phyloP scores from a whole-genome alignment of 2,113 vertebrate genomes.

The Pachyramphus minor region DNA sequence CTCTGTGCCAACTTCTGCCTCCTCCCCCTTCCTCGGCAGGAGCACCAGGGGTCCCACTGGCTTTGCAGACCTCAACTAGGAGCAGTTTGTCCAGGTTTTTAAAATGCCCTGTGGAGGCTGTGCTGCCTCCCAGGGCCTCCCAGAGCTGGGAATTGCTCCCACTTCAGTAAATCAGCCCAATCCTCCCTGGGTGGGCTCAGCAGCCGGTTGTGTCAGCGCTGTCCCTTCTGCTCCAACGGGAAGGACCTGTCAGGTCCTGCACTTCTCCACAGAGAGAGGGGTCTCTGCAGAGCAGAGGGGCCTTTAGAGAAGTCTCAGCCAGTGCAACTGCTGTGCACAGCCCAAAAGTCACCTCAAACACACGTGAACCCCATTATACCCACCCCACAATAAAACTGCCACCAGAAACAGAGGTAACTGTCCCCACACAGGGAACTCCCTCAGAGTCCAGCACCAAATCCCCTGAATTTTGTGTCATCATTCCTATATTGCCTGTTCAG shows the following conservation, averaged over 20 bases:
- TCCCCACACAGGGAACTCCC: not conserved
- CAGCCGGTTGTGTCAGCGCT: accelerated
- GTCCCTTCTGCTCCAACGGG: not conserved
- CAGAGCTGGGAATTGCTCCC: not conserved
- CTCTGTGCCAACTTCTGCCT: not conserved
- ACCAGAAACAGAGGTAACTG: not conserved
- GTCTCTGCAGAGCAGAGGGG: not conserved
- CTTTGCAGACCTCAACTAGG: not conserved
- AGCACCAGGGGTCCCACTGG: not conserved
- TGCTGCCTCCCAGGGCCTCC: too few relatives aligned
- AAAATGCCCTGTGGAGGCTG: accelerated
- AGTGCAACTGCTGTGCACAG: too few relatives aligned
- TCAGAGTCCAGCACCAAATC: not conserved
- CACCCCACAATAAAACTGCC: accelerated
- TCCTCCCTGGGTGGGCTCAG: not conserved
- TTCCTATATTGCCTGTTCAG: not conserved
- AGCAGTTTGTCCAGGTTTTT: not conserved
- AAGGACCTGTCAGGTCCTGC: not conserved
- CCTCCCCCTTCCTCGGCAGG: accelerated
- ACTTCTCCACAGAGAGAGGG: accelerated
- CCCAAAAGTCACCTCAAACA: not conserved
- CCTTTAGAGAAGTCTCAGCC: not conserved
- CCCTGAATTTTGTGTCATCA: not conserved
- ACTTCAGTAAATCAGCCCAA: not conserved
- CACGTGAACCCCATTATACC: not conserved